Base-by-base conservation (phyloP, 2,888 invertebrate genomes). In the Geotrupes spiniger region DNA sequence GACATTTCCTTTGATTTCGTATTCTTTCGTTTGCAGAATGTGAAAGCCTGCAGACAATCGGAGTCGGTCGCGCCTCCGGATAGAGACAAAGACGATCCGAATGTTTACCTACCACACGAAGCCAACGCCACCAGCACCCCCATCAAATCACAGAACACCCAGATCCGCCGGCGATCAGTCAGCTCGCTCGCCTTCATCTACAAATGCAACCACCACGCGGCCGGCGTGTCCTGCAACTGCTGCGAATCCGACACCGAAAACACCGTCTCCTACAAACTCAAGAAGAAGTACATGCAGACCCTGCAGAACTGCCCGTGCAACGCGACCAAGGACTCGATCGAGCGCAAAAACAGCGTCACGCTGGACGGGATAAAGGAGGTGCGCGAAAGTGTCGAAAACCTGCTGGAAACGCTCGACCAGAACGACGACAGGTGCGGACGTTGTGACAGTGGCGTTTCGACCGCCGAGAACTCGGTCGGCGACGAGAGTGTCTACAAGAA, bases 381-480 rank as follows among this genome's bases (percentile, higher is more conserved):
- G 62, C 68, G 74, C 12, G 75, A 75, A 58, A 73, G 73, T 58
- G 70, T 70, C n/a, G 74, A 74, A 52, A 67, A 73, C 57, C 56
- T 74, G 8, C 56, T 74, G 38, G 71, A 72, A 50, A 70, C 69
- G 50, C 73, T 76, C 54, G 78, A 78, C 59, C 72, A 74, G 27
- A 74, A 74, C 0, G 59, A 75, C 14, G 76, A 77, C 28, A 76
- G 76, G 40, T 79, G 78, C 60, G 76, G 76, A 48, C 71, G 76
- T 9, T 80, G 79, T 61, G 79, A 79, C 59, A 78, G 78, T 61
- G 73, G 73, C 9, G 64, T 73, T 15, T 71, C 72, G 11, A 73
- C 73, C 3, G 78, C 70, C 4, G 78, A 78, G 59, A 73, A 73
- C 56, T 71, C 71, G 2, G 66, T 73, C 12, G 65, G 65, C 68